Base-by-base conservation (phyloP, 2,113 vertebrate genomes). In the Beaufortia kweichowensis region DNA sequence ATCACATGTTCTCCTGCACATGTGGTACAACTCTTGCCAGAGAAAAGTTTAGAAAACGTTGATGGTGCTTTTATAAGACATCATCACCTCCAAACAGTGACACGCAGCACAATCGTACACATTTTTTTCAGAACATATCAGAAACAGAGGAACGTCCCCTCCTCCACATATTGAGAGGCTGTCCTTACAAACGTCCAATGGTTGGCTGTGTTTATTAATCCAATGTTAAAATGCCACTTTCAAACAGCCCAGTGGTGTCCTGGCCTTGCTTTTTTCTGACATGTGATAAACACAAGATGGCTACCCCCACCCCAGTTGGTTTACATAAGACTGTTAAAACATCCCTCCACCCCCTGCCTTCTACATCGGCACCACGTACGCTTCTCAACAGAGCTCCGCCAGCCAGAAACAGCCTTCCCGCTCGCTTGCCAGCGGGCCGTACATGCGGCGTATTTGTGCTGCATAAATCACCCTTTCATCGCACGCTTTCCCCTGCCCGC, bases 401-500 rank as follows among this genome's bases (percentile, higher is more conserved):
- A 76, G 79, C 66, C 55, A 79, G 82, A 79, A 73, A 81, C 79
- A 76, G 75, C 77, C 78, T 66, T 56, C 64, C 60, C 19, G 73
- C 79, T 76, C 75, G 24, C 73, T 72, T 48, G 31, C 74, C 57
- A 79, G 71, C 53, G 2, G 55, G 67, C 33, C 50, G 1, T 82
- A 63, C 72, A 43, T 50, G 41, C 31, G n/a, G 50, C 6, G 10
- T 83, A 74, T 85, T 85, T 83, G 50, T 76, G 67, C 50, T 72
- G 75, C 80, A 83, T 85, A 84, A 85, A 85, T 85, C 84, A 85
- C 82, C 83, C 84, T 85, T 84, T 85, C 84, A 84, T 82, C 78
- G 35, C 78, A 65, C 60, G 28, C 29, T 64, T 63, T 64, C 65
- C 65, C 73, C 79, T 60, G 75, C 78, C 33, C 53, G 68, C 65